A percentile compares a stretch with the other conserved stretches of the same genome.
Conservation (phyloP, 2,113 vertebrate species). For the Cisticola juncidis region DNA sequence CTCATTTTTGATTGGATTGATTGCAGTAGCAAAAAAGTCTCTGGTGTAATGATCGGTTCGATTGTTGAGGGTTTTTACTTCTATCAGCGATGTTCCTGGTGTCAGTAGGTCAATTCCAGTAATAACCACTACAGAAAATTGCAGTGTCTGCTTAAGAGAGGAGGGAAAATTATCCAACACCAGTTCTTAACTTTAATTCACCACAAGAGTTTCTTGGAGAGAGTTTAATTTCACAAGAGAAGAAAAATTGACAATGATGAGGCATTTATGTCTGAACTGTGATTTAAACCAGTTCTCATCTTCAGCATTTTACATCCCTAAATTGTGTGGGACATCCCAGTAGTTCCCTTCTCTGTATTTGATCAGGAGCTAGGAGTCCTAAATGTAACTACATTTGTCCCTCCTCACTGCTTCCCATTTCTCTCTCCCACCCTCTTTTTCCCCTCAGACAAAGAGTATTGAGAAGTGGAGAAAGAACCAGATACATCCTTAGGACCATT, state of each 20-base stretch:
- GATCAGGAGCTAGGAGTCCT: background rate
- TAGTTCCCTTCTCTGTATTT: background rate
- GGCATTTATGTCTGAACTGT: background rate
- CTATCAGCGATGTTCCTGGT: background rate
- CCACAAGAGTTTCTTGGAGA: background rate
- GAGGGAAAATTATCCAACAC: background rate
- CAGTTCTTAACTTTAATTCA: background rate
- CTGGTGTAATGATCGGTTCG: background rate
- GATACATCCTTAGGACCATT: background rate
- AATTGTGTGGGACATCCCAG: background rate
- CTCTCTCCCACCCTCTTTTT: background rate
- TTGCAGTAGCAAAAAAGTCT: background rate
- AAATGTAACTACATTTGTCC: background rate
- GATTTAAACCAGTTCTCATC: background rate
- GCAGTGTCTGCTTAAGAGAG: background rate
- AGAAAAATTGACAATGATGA: background rate
- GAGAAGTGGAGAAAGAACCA: background rate
- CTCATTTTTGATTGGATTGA: background rate
- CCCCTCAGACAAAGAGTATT: background rate
- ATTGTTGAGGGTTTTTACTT: background rate
- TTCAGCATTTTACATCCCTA: background rate
- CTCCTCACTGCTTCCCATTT: background rate
- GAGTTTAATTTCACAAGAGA: background rate
- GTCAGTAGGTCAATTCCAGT: background rate
- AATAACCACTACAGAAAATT: background rate